Evolutionary conservation across 2,113 vertebrate genomes (phyloP).

Genomic region (Numenius arquata): DNA sequence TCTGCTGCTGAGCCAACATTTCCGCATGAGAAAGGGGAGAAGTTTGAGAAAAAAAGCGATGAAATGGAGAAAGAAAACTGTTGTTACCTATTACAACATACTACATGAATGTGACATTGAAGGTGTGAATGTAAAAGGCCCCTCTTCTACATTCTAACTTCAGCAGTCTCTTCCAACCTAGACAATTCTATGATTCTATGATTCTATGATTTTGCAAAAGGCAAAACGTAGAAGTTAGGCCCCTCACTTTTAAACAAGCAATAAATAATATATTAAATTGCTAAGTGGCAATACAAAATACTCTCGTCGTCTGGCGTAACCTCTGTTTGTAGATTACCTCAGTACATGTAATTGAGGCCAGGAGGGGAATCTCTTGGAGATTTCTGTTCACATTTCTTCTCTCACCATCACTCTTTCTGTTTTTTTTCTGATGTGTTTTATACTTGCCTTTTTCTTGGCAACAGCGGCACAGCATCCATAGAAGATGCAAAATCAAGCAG

Average conservation of each 20-base stretch:
- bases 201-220: no score
- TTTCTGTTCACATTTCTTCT: neutral
- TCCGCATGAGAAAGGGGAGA: neutral
- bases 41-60: no score
- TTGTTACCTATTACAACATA: neutral
- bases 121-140: neutral
- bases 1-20: neutral
- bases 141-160: no score
- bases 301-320: neutral
- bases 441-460: neutral
- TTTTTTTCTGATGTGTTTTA: neutral
- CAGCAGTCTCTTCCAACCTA: no score
- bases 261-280: neutral
- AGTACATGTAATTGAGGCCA: neutral
- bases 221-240: neutral
- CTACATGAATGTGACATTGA: neutral
- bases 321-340: neutral
- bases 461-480: neutral
- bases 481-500: neutral
- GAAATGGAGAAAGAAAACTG: neutral
- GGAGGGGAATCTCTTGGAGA: neutral
- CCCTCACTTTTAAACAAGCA: neutral
- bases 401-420: neutral
- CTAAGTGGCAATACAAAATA: neutral
- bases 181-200: no score